Percentiles rank a stretch among this genome's conserved stretches.
These are phyloP conservation scores for Microcebus jonahi DNA, from an alignment of 2,113 vertebrate species.

Conservation along the genomic window DNA sequence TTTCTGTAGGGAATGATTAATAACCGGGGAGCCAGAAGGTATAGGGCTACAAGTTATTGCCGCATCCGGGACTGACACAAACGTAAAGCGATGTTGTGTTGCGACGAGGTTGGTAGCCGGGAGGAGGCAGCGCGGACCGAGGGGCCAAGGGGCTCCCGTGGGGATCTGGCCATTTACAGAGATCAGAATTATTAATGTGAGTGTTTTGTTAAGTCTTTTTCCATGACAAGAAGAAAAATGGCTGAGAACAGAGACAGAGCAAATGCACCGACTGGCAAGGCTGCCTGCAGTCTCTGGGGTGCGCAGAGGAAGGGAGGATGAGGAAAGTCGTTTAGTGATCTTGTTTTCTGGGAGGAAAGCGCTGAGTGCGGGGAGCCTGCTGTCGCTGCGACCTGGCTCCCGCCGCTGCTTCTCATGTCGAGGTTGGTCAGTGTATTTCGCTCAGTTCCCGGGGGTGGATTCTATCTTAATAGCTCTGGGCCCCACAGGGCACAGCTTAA, in stretches of 20 bases:
- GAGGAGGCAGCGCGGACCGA: slow-evolving; percentile 14
- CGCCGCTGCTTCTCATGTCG: slow-evolving; percentile 60
- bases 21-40: not conserved
- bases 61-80: slow-evolving; percentile 15
- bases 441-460: slow-evolving; percentile 64
- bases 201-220: slow-evolving; percentile 81
- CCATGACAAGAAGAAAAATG: slow-evolving; percentile 76
- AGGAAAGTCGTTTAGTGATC: slow-evolving; percentile 71
- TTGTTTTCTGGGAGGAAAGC: slow-evolving; percentile 73
- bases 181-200: slow-evolving; percentile 79
- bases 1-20: not conserved
- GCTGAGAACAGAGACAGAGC: slow-evolving; percentile 57
- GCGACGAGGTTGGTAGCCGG: not conserved
- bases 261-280: slow-evolving; percentile 61
- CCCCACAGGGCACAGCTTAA: slow-evolving; percentile 70
- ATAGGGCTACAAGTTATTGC: slow-evolving; percentile 48
- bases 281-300: slow-evolving; percentile 40
- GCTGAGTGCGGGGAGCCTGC: slow-evolving; percentile 76
- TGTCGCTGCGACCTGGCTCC: not conserved
- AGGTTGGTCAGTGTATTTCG: slow-evolving; percentile 65
- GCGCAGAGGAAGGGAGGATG: not conserved
- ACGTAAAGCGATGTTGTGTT: slow-evolving; percentile 16
- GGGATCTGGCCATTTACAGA: slow-evolving; percentile 73
- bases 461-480: slow-evolving; percentile 80
- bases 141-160: slow-evolving; percentile 37